Percentiles rank a stretch among this genome's conserved stretches.
Evolutionary conservation across 2,797 vertebrate species (phyloP).

Genomic region (Macropodus opercularis): DNA sequence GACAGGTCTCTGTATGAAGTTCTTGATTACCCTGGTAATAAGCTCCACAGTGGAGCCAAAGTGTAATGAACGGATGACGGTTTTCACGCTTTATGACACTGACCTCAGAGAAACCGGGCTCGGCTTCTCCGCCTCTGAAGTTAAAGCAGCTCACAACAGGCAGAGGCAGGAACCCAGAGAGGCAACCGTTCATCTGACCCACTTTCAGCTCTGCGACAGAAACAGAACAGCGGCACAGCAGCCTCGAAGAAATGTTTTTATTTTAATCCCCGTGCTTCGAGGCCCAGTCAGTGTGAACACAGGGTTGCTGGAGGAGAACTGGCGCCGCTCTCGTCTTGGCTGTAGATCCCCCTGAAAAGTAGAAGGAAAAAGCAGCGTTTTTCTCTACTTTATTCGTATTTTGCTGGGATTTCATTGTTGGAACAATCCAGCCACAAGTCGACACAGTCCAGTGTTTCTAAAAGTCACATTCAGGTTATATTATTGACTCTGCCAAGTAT

Average conservation of each 20-base stretch:
- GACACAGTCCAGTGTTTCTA: neutral
- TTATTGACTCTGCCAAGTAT: neutral
- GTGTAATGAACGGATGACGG: constrained; percentile 63
- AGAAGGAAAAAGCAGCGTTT: no score
- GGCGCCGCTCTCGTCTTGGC: constrained; percentile 20
- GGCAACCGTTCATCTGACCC: constrained; percentile 45
- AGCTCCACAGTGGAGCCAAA: constrained; percentile 41
- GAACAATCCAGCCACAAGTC: no score
- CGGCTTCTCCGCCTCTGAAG: constrained; percentile 22
- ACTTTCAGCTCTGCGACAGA: constrained; percentile 50
- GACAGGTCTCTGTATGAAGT: constrained; percentile 52
- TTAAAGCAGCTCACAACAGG: constrained; percentile 22
- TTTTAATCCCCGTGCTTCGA: constrained; percentile 32
- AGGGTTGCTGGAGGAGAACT: constrained; percentile 22
- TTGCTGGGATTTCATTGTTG: no score
- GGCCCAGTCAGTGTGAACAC: constrained; percentile 39
- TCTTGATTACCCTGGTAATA: constrained; percentile 63
- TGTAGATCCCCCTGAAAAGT: neutral
- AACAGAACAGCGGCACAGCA: constrained; percentile 5
- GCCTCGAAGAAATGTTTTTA: constrained; percentile 12
- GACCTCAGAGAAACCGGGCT: constrained; percentile 31
- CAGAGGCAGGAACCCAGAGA: constrained; percentile 25
- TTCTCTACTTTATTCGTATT: no score
- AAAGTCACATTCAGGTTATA: no score
- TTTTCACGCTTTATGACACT: constrained; percentile 48